phyloP scores from a whole-genome alignment of 2,888 invertebrate genomes.

The Caenorhabditis plicata region DNA sequence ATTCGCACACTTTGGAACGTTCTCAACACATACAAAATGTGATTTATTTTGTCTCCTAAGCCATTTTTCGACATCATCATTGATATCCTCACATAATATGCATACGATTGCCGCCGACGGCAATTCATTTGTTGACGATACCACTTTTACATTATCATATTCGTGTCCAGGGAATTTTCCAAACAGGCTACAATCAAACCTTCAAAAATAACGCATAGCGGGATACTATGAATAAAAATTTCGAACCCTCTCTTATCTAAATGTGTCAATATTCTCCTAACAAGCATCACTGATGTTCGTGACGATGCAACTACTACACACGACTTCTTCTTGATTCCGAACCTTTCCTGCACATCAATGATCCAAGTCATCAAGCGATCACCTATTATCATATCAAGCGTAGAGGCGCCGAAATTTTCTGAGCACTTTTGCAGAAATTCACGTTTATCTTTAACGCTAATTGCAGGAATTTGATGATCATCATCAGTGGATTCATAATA shows the following conservation, averaged over 20 bases:
- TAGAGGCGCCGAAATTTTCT: constrained; percentile 8
- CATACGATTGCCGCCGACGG: constrained; percentile 29
- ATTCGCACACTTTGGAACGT: constrained; percentile 5
- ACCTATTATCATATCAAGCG: constrained; percentile 10
- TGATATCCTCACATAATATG: constrained; percentile 17
- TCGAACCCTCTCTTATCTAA: constrained; percentile 17
- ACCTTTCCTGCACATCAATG: constrained; percentile 10
- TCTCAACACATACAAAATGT: constrained; percentile 24
- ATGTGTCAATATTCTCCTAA: constrained; percentile 27
- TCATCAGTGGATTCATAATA: constrained; percentile 19
- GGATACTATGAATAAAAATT: not conserved
- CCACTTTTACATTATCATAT: constrained; percentile 25
- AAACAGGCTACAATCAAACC: constrained; percentile 27
- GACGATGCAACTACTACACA: constrained; percentile 23
- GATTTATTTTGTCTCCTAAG: constrained; percentile 11
- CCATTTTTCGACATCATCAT: constrained; percentile 27
- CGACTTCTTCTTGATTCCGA: not conserved
- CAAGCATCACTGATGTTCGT: constrained; percentile 16
- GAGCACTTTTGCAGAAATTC: constrained; percentile 17
- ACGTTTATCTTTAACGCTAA: constrained; percentile 14
- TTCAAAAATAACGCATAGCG: too few species aligned
- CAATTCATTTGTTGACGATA: constrained; percentile 11
- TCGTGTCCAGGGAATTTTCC: constrained; percentile 31
- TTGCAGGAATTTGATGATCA: constrained; percentile 29
- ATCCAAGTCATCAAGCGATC: constrained; percentile 24